phyloP scores from a whole-genome alignment of 2,888 invertebrate species.

The Torymus auratus region DNA sequence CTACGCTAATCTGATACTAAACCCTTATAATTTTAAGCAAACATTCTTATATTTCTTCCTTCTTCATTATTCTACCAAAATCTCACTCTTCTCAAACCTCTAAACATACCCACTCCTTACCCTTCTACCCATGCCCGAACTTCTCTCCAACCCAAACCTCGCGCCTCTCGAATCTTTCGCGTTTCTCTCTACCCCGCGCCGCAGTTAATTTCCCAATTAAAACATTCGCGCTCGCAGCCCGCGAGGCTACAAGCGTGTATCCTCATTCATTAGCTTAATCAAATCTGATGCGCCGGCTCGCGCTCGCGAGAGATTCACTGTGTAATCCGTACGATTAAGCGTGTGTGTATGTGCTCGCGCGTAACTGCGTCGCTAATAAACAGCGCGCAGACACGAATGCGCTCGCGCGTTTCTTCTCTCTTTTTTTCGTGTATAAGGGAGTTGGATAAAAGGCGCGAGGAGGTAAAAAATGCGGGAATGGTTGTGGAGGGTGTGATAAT shows the following conservation, averaged over 20 bases:
- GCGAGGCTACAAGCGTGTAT: conserved; percentile 34
- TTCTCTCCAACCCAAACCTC: too few species aligned
- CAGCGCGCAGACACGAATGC: conserved; percentile 44
- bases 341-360: background rate
- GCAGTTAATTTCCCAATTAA: conserved; percentile 46
- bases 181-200: background rate
- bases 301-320: conserved; percentile 14
- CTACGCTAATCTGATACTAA: too few species aligned
- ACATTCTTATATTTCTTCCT: too few species aligned
- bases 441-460: too few species aligned
- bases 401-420: background rate
- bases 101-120: too few species aligned
- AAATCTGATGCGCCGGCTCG: conserved; percentile 44
- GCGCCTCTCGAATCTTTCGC: too few species aligned
- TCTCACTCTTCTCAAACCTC: too few species aligned
- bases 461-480: background rate
- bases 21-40: too few species aligned
- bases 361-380: conserved; percentile 40
- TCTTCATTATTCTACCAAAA: too few species aligned
- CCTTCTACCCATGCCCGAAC: too few species aligned
- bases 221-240: conserved; percentile 12
- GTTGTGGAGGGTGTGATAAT: too few species aligned
- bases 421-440: background rate
- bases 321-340: conserved; percentile 47
- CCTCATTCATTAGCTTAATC: conserved; percentile 51